Base-by-base conservation (phyloP, 1,140 invertebrate genomes). In the Drosophila neocordata region DNA sequence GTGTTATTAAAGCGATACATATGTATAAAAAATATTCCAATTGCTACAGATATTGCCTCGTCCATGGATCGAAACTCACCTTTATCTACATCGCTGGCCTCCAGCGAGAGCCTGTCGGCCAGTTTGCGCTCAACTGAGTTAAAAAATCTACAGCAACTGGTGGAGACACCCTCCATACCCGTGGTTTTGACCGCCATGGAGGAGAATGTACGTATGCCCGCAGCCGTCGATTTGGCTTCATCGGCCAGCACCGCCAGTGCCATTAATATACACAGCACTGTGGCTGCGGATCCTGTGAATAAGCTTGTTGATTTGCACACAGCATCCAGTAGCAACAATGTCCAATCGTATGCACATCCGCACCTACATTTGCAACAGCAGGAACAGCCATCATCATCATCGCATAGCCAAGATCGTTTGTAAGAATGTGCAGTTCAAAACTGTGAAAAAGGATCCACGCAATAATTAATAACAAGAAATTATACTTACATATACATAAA, bases 41-140 rank as follows among this genome's bases (percentile, higher is more conserved):
- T 82, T 4, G 65, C 83, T 75, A 76, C 85, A 88, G 93, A 93
- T 79, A 92, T 92, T 24, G 91, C 92, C 55, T 92, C 92, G 15
- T 92, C 93, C 2, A 85, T 91, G 61, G 92, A 93, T 41, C 90
- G 90, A 4, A 92, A 92, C 52, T 94, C 93, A 5, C 93, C 93
- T 12, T 69, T 94, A 18, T 93, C 93, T 0, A 92, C 92, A 1
- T 94, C 93, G 7, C 73, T 94, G 62, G 93, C 93, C 4, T 94
- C 93, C 0, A 93, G 93, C 13, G 93, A 93, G 58, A 93, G 93
- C 31, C 91, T 93, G 34, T 91, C 92, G 22, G 91, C 92, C 0
- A 93, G 92, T 64, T 66, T 92, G 12, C 90, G 91, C 44, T 91
- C 91, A 13, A 91, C 91, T 18, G 92, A 92, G 62, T 66, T 93